These are phyloP conservation scores for Mechanitis mazaeus DNA, from an alignment of 2,888 invertebrate species.

Conservation along the genomic window DNA sequence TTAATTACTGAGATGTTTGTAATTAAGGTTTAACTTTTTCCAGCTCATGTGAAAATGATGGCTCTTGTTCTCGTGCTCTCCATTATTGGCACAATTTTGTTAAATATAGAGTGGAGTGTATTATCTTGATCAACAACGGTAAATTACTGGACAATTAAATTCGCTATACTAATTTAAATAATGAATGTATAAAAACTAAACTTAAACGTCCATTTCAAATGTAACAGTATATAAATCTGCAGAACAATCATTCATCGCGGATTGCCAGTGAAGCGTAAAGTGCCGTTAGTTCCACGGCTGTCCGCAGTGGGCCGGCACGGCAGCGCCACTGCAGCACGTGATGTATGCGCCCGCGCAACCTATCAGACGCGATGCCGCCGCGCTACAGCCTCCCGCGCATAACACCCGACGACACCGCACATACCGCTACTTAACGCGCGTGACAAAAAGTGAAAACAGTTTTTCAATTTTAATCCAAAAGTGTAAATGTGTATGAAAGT, in stretches of 20 bases:
- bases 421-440: slow-evolving; percentile 58
- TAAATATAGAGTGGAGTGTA: slow-evolving; percentile 7
- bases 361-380: slow-evolving; percentile 60
- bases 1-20: slow-evolving; percentile 13
- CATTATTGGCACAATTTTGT: slow-evolving; percentile 17
- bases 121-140: too few species aligned
- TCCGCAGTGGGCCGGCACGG: slow-evolving; percentile 49
- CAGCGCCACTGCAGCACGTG: slow-evolving; percentile 68
- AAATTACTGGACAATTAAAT: too few species aligned
- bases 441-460: slow-evolving; percentile 47
- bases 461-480: slow-evolving; percentile 34
- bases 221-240: slow-evolving; percentile 15
- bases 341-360: slow-evolving; percentile 65
- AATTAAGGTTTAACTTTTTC: slow-evolving; percentile 15
- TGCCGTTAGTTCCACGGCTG: slow-evolving; percentile 53
- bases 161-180: neutral
- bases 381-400: slow-evolving; percentile 71
- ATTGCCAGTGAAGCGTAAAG: slow-evolving; percentile 54
- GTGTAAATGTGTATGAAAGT: slow-evolving; percentile 27
- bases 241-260: slow-evolving; percentile 25
- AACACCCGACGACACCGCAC: slow-evolving; percentile 45
- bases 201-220: slow-evolving; percentile 2
- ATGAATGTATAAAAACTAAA: neutral
- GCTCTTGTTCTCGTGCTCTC: slow-evolving; percentile 20
- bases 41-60: slow-evolving; percentile 17